Evolutionary conservation across 2,797 vertebrate genomes (phyloP).

Genomic region (Eospalax fontanierii): DNA sequence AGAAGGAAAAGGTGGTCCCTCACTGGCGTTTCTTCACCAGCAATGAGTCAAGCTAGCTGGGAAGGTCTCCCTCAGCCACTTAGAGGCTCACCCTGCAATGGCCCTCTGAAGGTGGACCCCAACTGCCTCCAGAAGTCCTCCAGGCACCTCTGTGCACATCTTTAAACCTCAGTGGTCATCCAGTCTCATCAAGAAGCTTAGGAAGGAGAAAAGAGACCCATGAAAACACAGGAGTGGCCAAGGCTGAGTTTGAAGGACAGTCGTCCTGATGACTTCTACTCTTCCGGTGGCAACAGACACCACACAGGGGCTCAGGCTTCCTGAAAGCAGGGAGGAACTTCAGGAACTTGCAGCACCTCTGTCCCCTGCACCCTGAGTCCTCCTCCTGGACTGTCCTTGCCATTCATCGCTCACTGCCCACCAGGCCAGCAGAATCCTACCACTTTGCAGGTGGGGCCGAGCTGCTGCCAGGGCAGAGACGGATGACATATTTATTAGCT

Average conservation of each 20-base stretch:
- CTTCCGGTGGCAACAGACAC: rapidly evolving
- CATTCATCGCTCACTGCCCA: slow-evolving; percentile 87
- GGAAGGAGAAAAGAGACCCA: too few relatives aligned
- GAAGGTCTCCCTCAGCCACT: neutral
- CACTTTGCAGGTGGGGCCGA: slow-evolving; percentile 93
- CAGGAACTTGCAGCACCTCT: neutral
- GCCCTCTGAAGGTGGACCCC: neutral
- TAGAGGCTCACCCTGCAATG: neutral
- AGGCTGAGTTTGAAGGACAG: neutral
- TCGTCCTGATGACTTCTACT: neutral
- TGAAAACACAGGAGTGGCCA: rapidly evolving
- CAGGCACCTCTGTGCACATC: neutral
- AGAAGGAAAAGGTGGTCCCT: neutral
- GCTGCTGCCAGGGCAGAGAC: slow-evolving; percentile 94
- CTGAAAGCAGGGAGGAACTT: neutral
- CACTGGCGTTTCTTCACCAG: neutral
- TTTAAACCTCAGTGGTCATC: neutral
- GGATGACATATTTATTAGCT: slow-evolving; percentile 99
- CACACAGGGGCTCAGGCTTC: neutral
- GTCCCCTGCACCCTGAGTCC: neutral
- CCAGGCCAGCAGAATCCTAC: slow-evolving; percentile 88
- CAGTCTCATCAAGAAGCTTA: too few relatives aligned
- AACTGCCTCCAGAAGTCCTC: neutral
- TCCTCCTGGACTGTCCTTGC: slow-evolving; percentile 14
- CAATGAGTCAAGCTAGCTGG: neutral